A percentile compares a stretch with the other conserved stretches of the same genome.
Evolutionary conservation across 2,113 vertebrate species (phyloP).

Genomic region (Apaloderma vittatum): DNA sequence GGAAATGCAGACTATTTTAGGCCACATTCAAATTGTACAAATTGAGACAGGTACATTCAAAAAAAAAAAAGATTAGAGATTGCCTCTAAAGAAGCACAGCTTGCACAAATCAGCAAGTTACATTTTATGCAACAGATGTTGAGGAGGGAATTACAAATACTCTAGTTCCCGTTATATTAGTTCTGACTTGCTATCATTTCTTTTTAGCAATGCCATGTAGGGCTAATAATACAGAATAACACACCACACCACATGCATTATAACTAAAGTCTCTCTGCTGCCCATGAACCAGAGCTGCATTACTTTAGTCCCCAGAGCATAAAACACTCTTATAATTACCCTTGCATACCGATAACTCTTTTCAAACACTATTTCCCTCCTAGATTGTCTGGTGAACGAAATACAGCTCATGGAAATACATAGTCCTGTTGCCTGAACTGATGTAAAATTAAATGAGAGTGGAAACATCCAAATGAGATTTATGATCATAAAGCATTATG

Average conservation of each 20-base stretch:
- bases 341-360: background rate
- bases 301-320: background rate
- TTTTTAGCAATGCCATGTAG: background rate
- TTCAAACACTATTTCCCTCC: background rate
- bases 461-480: constrained; percentile 39
- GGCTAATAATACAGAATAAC: constrained; percentile 37
- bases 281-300: background rate
- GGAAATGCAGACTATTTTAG: background rate
- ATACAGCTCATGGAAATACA: background rate
- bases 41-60: constrained; percentile 27
- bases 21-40: background rate
- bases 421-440: background rate
- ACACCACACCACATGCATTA: background rate
- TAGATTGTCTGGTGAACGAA: background rate
- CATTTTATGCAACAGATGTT: constrained; percentile 69
- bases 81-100: constrained; percentile 44
- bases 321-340: constrained; percentile 1
- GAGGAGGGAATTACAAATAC: constrained; percentile 43
- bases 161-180: constrained; percentile 19
- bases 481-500: constrained; percentile 29
- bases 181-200: constrained; percentile 37
- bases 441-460: constrained; percentile 50
- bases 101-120: constrained; percentile 65
- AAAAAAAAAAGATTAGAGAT: constrained; percentile 27
- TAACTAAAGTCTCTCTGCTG: constrained; percentile 10